Base-by-base conservation (phyloP, 2,888 invertebrate genomes). In the Lathronympha strigana region DNA sequence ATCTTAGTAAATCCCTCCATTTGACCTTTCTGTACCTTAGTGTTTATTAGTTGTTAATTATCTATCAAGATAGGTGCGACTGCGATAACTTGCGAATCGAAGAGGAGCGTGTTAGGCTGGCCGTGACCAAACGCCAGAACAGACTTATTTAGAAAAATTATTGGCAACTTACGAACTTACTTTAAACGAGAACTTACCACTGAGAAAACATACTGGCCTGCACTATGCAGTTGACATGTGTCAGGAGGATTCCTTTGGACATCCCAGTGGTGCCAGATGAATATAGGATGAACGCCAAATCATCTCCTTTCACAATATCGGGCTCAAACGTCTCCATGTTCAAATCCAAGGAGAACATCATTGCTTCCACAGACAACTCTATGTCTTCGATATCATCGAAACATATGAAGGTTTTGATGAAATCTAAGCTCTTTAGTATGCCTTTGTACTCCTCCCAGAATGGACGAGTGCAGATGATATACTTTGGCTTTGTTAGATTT, bases 251-350 rank as follows among this genome's bases (percentile, higher is more conserved):
- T 3, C 28, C 50, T 15, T 50, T 50, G 3, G 50, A 50, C 28
- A 31, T 17, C 9, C 50, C 50, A 15, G 50, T 50, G 0, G 50
- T 50, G 11, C 50, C 50, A 8, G 50, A 50, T 8, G 50, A 31
- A 28, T 50, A 50, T 28, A 17, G 1, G 4, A 28, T 8, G 5
- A 50, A 3, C 4, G 50, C 50, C 9, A 28, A 15, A 17, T 50
- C 50, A 4, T 28, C 50, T 4, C 50, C 50, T 2, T 17, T 28
- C 2, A 50, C 50, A 11, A 15, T 15, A 8, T 28, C 50, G 11
- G 50, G 50, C 50, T 50, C 28, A n/a, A 50, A 50, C 11, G 50
- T 50, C 15, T 25, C 28, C 17, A 50, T n/a, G 17, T 50, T 9
- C 28, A 50, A 1, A 13, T 36, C 13, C 9, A 9, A 28, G 15